Conservation (phyloP, 1,140 invertebrate species). For the Wasmannia auropunctata region DNA sequence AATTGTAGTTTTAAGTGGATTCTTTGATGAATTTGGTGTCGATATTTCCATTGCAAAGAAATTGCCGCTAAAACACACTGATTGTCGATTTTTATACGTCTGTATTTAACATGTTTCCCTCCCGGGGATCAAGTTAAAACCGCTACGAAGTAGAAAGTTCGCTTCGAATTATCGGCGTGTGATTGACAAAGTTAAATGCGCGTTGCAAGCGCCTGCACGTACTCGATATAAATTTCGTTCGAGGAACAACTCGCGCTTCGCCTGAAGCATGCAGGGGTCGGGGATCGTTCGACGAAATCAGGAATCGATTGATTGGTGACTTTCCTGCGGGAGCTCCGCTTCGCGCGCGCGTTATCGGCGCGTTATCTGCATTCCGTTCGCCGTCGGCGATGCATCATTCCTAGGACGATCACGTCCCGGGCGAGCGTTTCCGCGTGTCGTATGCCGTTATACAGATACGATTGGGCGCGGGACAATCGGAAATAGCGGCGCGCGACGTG, state of each 20-base stretch:
- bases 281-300: neutral
- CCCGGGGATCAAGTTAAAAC: neutral
- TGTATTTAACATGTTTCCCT: neutral
- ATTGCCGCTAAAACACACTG: neutral
- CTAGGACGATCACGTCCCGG: neutral
- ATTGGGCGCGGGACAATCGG: constrained; percentile 34
- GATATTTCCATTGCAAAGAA: neutral
- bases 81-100: neutral
- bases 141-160: neutral
- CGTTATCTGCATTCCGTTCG: neutral
- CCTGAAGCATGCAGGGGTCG: neutral
- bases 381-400: neutral
- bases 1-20: neutral
- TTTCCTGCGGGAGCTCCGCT: neutral
- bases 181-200: neutral
- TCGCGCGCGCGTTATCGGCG: neutral
- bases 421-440: neutral
- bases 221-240: neutral
- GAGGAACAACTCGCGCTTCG: too few species aligned
- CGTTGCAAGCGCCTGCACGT: neutral
- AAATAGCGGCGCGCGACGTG: constrained; percentile 28
- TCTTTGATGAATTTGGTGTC: neutral
- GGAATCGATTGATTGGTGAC: neutral
- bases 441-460: constrained; percentile 2
- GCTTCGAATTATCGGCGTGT: neutral